A percentile compares a stretch with the other conserved stretches of the same genome.
Conservation (phyloP, 1,140 invertebrate genomes). For the Latrodectus geometricus region DNA sequence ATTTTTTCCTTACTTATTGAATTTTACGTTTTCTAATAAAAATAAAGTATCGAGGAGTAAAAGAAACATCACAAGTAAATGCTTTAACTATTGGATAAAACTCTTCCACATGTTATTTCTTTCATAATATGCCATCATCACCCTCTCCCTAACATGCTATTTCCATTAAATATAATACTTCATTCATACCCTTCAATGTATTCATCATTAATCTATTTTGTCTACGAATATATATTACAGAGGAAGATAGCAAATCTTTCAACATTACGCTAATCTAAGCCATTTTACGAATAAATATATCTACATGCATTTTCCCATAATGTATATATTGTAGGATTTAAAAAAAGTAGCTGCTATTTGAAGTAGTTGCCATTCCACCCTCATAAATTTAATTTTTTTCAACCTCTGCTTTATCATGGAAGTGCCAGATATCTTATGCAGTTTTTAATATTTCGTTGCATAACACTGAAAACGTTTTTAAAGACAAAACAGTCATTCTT, state of each 20-base stretch:
- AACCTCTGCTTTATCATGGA: slow-evolving; percentile 22
- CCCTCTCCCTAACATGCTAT: background rate
- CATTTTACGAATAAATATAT: background rate
- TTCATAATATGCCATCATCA: no score
- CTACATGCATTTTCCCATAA: no score
- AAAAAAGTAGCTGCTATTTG: slow-evolving; percentile 34
- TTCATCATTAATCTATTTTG: slow-evolving; percentile 43
- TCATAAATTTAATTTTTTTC: slow-evolving; percentile 21
- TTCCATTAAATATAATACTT: slow-evolving; percentile 47
- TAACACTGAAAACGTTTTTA: slow-evolving; percentile 33
- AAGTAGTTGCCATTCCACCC: slow-evolving; percentile 43
- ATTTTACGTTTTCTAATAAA: no score
- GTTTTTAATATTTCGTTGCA: slow-evolving; percentile 54
- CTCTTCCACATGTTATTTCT: no score
- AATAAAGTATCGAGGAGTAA: no score
- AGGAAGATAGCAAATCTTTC: slow-evolving; percentile 44
- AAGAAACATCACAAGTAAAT: no score
- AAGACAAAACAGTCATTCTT: slow-evolving; percentile 21
- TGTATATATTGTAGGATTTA: no score
- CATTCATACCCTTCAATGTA: slow-evolving; percentile 32
- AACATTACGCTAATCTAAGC: slow-evolving; percentile 46
- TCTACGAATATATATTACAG: slow-evolving; percentile 37
- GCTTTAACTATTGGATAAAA: no score
- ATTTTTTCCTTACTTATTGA: no score
- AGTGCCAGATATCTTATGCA: slow-evolving; percentile 47